These are phyloP conservation scores for Numida meleagris DNA, from an alignment of 2,113 vertebrate genomes.

Conservation along the genomic window DNA sequence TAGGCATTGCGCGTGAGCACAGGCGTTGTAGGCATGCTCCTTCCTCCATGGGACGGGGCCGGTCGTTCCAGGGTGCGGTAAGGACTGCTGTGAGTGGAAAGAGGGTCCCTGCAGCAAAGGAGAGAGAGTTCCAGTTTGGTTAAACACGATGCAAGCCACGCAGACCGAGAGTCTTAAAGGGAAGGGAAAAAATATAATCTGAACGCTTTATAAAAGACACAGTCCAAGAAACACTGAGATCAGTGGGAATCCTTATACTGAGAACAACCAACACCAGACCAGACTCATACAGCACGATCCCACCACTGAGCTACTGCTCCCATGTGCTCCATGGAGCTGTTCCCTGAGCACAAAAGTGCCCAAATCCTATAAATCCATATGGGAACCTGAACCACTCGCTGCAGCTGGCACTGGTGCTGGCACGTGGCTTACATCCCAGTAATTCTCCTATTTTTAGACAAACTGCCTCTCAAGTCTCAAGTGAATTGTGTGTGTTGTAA, in stretches of 20 bases:
- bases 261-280: background rate
- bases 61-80: conserved; percentile 83
- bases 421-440: background rate
- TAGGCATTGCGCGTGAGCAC: conserved; percentile 92
- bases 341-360: background rate
- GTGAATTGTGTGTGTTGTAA: background rate
- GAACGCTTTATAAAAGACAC: background rate
- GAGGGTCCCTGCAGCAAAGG: conserved; percentile 76
- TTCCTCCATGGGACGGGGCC: conserved; percentile 82
- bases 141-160: background rate
- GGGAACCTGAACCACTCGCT: background rate
- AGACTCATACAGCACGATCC: background rate
- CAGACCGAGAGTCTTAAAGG: background rate
- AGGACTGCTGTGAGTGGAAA: conserved; percentile 88
- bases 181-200: too few relatives aligned
- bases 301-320: background rate
- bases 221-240: background rate
- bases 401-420: background rate
- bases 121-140: conserved; percentile 39
- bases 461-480: background rate
- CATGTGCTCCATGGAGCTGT: background rate
- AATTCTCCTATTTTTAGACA: background rate
- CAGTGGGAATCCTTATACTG: background rate
- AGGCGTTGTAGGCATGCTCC: conserved; percentile 94
- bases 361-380: fast-evolving